Evolutionary conservation across 2,888 invertebrate species (phyloP).

Genomic region (Sphaeridia pumilis): DNA sequence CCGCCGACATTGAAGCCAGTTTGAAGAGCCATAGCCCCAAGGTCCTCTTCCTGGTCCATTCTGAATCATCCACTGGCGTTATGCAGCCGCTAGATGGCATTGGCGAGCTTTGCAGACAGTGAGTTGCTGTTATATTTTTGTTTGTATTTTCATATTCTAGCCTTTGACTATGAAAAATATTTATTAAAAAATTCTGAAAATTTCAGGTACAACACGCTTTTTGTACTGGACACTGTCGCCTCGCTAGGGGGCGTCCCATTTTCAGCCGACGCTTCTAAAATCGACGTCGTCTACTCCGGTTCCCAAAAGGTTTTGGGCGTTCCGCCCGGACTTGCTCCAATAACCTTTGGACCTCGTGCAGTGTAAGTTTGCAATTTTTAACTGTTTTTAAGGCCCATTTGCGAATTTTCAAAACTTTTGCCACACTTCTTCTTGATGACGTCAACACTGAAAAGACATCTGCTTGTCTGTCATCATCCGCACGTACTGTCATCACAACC

Average conservation of each 20-base stretch:
- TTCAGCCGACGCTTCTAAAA: constrained; percentile 55
- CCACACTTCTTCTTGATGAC: neutral
- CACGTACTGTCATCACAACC: too few species aligned
- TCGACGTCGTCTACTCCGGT: constrained; percentile 63
- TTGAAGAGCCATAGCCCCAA: constrained; percentile 53
- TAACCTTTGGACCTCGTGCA: constrained; percentile 58
- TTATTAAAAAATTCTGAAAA: constrained; percentile 2
- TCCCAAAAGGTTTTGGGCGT: constrained; percentile 66
- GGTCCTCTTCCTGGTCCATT: constrained; percentile 69
- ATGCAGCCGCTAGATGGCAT: constrained; percentile 66
- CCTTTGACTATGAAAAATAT: neutral
- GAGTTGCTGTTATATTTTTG: too few species aligned
- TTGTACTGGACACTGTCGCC: constrained; percentile 65
- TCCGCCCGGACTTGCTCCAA: constrained; percentile 64
- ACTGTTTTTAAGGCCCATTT: too few species aligned
- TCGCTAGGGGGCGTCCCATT: constrained; percentile 61
- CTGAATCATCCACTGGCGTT: constrained; percentile 77
- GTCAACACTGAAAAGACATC: neutral
- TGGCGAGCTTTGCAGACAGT: constrained; percentile 67
- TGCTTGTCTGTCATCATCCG: too few species aligned
- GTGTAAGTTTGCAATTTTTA: constrained; percentile 49
- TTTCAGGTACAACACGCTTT: constrained; percentile 50
- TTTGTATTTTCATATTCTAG: too few species aligned
- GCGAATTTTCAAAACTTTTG: too few species aligned
- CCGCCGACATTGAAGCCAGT: too few species aligned